Percentiles rank a stretch among this genome's conserved stretches.
Evolutionary conservation across 2,888 invertebrate species (phyloP).

Genomic region (Platycheirus rosarum): DNA sequence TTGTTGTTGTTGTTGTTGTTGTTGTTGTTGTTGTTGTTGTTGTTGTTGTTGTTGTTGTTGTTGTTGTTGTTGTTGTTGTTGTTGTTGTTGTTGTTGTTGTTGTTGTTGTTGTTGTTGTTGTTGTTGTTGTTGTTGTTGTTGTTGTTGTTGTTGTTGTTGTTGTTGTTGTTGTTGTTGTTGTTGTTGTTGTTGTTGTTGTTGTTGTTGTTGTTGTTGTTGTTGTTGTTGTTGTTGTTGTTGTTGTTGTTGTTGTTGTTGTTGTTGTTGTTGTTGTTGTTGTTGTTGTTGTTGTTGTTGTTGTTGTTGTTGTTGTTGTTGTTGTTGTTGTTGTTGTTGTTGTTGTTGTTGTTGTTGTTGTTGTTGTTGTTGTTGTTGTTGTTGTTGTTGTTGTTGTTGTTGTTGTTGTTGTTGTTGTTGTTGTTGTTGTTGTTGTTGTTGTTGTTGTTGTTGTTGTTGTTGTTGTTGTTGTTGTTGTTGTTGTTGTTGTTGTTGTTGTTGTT

Average conservation of each 20-base stretch:
- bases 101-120: constrained; percentile 3
- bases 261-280: constrained; percentile 3
- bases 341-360: constrained; percentile 3
- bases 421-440: constrained; percentile 3
- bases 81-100: constrained; percentile 1
- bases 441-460: constrained; percentile 3
- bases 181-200: constrained; percentile 3
- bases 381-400: constrained; percentile 3
- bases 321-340: constrained; percentile 3
- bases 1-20: constrained; percentile 3
- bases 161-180: constrained; percentile 3
- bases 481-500: constrained; percentile 3
- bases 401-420: constrained; percentile 3
- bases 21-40: constrained; percentile 1
- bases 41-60: constrained; percentile 3
- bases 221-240: constrained; percentile 3
- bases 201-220: constrained; percentile 3
- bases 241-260: constrained; percentile 3
- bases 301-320: constrained; percentile 3
- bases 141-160: constrained; percentile 3
- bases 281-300: constrained; percentile 3
- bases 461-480: constrained; percentile 3
- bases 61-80: constrained; percentile 3
- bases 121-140: constrained; percentile 3
- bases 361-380: constrained; percentile 3